These are phyloP conservation scores for Cheilosia variabilis DNA, from an alignment of 2,888 invertebrate genomes.

Conservation along the genomic window DNA sequence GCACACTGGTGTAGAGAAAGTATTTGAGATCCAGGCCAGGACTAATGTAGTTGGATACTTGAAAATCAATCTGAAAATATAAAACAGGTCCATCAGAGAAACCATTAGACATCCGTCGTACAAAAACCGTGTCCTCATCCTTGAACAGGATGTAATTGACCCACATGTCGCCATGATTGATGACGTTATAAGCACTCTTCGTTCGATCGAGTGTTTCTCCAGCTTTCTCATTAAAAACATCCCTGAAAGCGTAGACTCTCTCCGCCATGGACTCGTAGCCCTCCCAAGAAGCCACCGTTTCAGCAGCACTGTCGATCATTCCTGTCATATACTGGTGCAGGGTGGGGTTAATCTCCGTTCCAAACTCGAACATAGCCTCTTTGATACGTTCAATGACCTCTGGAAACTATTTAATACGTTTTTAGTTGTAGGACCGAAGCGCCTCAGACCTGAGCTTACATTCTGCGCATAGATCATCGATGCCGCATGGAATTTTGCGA, in stretches of 20 bases:
- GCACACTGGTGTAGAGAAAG: constrained; percentile 81
- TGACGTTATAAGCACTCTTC: constrained; percentile 79
- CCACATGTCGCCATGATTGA: constrained; percentile 85
- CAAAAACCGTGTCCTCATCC: constrained; percentile 78
- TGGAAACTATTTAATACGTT: constrained; percentile 24
- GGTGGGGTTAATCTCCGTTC: constrained; percentile 54
- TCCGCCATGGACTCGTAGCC: constrained; percentile 81
- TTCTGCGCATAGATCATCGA: constrained; percentile 84
- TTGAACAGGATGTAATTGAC: constrained; percentile 84
- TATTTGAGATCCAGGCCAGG: constrained; percentile 82
- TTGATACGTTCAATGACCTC: constrained; percentile 76
- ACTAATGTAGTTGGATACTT: constrained; percentile 80
- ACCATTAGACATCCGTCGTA: neutral
- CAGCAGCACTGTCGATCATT: constrained; percentile 57
- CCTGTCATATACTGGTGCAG: constrained; percentile 23
- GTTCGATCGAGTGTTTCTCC: constrained; percentile 16
- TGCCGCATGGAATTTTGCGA: constrained; percentile 84
- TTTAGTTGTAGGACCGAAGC: neutral
- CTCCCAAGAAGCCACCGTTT: constrained; percentile 80
- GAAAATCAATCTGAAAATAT: constrained; percentile 80
- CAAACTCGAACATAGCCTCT: constrained; percentile 72
- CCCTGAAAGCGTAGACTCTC: constrained; percentile 80
- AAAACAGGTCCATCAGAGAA: neutral
- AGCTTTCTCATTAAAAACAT: constrained; percentile 75
- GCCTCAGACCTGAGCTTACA: constrained; percentile 76